These are phyloP conservation scores for Neodontobutis hainanensis DNA, from an alignment of 2,113 vertebrate species.

Conservation along the genomic window DNA sequence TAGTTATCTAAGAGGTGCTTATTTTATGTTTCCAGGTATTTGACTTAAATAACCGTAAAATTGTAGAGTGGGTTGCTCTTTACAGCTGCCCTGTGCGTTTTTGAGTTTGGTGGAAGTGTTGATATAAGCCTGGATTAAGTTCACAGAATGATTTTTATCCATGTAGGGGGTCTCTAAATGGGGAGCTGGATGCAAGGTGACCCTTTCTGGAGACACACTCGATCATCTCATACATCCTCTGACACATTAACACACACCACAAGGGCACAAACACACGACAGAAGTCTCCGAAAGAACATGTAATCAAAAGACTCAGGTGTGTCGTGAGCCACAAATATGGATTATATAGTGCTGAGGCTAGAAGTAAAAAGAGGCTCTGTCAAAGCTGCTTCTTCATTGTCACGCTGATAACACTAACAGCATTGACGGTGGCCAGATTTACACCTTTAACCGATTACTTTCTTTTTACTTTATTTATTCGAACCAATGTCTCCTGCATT, in stretches of 20 bases:
- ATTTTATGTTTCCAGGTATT: neutral
- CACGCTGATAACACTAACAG: slow-evolving; percentile 72
- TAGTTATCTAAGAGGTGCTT: neutral
- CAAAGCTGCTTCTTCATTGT: slow-evolving; percentile 65
- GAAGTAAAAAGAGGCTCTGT: slow-evolving; percentile 55
- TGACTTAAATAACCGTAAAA: neutral
- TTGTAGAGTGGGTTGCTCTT: neutral
- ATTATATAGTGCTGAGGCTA: slow-evolving; percentile 78
- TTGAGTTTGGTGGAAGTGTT: slow-evolving; percentile 62
- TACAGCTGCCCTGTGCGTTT: slow-evolving; percentile 1
- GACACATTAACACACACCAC: slow-evolving; percentile 26
- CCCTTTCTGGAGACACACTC: slow-evolving; percentile 60
- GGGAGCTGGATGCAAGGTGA: slow-evolving; percentile 76
- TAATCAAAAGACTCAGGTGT: slow-evolving; percentile 55
- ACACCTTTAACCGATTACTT: slow-evolving; percentile 50
- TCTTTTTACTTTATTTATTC: slow-evolving; percentile 22
- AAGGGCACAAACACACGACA: slow-evolving; percentile 25
- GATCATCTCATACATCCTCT: slow-evolving; percentile 34
- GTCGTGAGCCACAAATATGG: slow-evolving; percentile 56
- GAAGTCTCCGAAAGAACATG: slow-evolving; percentile 29
- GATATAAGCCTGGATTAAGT: slow-evolving; percentile 78
- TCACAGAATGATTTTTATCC: slow-evolving; percentile 79
- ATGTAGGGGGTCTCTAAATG: slow-evolving; percentile 76
- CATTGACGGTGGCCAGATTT: slow-evolving; percentile 54
- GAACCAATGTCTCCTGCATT: slow-evolving; percentile 17